phyloP scores from a whole-genome alignment of 2,797 vertebrate genomes.

The Artibeus lituratus region DNA sequence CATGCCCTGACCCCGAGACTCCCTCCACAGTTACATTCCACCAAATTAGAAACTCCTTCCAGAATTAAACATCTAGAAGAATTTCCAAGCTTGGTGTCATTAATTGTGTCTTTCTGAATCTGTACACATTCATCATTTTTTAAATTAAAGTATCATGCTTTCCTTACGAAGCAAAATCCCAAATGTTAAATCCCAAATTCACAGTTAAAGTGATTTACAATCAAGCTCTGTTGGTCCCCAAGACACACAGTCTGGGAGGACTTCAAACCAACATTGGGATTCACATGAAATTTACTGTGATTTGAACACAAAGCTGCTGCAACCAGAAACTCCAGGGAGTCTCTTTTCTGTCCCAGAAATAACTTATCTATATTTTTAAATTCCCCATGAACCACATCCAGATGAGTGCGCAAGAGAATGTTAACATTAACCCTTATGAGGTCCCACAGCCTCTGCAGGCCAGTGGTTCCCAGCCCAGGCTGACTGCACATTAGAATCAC shows the following conservation, averaged over 20 bases:
- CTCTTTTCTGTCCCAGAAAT: conserved; percentile 19
- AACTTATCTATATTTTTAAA: neutral
- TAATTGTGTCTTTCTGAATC: conserved; percentile 28
- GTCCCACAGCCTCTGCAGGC: neutral
- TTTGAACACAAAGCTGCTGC: conserved; percentile 14
- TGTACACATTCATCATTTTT: conserved; percentile 2
- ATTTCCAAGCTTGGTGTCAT: neutral
- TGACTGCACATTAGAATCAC: neutral
- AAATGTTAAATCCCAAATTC: conserved; percentile 14
- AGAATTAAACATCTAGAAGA: conserved; percentile 41
- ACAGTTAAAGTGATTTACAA: conserved; percentile 34
- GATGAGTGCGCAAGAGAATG: neutral
- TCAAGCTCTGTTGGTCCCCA: neutral
- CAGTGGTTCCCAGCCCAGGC: neutral
- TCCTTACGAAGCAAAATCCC: conserved; percentile 37
- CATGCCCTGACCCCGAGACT: neutral
- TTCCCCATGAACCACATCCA: neutral
- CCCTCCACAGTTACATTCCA: neutral
- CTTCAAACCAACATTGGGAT: neutral
- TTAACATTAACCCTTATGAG: neutral
- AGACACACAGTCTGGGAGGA: neutral
- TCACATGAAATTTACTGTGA: conserved; percentile 33
- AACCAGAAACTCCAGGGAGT: conserved; percentile 20
- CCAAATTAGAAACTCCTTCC: neutral
- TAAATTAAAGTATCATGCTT: neutral